phyloP scores from a whole-genome alignment of 2,888 invertebrate genomes.

The Drosophila cognata region DNA sequence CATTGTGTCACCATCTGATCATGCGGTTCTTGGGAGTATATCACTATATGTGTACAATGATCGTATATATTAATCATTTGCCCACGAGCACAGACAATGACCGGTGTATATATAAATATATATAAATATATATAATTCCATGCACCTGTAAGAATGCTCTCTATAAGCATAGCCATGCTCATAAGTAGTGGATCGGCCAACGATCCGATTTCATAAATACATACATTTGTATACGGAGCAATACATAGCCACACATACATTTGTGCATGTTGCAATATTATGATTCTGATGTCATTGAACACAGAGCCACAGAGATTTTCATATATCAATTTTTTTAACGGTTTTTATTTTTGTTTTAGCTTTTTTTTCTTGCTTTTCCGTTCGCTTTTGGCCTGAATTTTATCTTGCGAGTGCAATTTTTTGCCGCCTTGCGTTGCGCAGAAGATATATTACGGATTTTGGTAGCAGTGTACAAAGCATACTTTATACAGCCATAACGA shows the following conservation, averaged over 20 bases:
- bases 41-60: constrained; percentile 1
- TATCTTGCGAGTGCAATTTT: constrained; percentile 75
- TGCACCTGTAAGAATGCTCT: constrained; percentile 37
- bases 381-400: constrained; percentile 72
- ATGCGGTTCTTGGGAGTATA: constrained; percentile 12
- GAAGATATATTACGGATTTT: constrained; percentile 54
- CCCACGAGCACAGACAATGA: constrained; percentile 34
- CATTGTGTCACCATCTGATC: neutral
- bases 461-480: constrained; percentile 12
- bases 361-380: constrained; percentile 37
- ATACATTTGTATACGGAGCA: neutral
- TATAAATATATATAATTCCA: neutral
- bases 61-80: constrained; percentile 25
- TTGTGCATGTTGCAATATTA: constrained; percentile 45
- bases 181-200: constrained; percentile 28
- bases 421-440: constrained; percentile 48
- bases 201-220: constrained; percentile 47
- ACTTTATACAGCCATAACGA: constrained; percentile 32
- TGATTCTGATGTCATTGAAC: constrained; percentile 62
- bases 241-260: neutral
- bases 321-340: constrained; percentile 30
- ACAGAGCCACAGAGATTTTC: constrained; percentile 41
- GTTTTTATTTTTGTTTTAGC: constrained; percentile 2
- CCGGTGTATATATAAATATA: neutral
- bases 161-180: constrained; percentile 24